Base-by-base conservation (phyloP, 2,797 vertebrate species). In the Gymnothorax javanicus region DNA sequence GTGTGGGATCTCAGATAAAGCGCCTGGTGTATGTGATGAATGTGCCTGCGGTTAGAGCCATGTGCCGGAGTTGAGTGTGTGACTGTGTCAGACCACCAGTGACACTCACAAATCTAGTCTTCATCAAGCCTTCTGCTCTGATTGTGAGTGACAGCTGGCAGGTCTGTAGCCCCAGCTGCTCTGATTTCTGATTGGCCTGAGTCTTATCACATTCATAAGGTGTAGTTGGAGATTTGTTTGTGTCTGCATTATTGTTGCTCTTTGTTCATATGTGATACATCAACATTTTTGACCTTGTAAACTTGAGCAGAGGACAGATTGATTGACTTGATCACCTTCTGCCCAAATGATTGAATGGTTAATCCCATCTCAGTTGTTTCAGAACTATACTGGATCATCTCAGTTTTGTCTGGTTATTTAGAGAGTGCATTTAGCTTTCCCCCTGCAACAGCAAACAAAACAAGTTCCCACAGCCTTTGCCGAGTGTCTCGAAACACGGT, bases 391-490 rank as follows among this genome's bases (percentile, higher is more conserved):
- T 33, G 69, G 85, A 67, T 67, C 58, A 73, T 50, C 54, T 75
- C 59, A 87, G 83, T 87, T 88, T 50, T 7, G 87, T 88, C 84
- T 85, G 86, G 88, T 90, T 93, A 94, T 94, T 90, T 94, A 89
- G 91, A 92, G 88, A 93, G 89, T 87, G 50, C 90, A 90, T 93
- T 92, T 87, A 81, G 89, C 82, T 88, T 77, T 83, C 86, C 86
- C 82, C 91, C 93, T 92, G 87, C 90, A 88, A 91, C 93, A 89
- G 86, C 90, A 88, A 88, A 87, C 90, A 87, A 64, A 84, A 91
- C 54, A 25, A 52, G 93, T 93, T 93, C 93, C 91, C 93, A 92
- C 93, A 91, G 87, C 86, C 93, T 93, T 92, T 92, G 92, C 92
- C 91, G 89, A 86, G 87, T 89, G 92, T 89, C 87, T 89, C 93